These are phyloP conservation scores for Alca torda DNA, from an alignment of 2,797 vertebrate genomes.

Conservation along the genomic window DNA sequence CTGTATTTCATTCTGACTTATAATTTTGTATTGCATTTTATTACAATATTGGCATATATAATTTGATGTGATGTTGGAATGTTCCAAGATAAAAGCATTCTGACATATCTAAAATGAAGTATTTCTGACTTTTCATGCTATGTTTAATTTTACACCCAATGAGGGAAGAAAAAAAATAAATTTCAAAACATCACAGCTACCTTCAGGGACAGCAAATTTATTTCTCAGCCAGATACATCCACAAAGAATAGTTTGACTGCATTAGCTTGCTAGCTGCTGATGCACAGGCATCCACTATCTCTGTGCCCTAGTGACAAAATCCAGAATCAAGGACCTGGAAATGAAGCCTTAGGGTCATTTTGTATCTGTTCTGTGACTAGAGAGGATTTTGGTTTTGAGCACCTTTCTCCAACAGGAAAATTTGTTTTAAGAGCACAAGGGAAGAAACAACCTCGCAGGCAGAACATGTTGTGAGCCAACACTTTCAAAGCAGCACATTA, in stretches of 20 bases:
- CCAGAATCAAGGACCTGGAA: neutral
- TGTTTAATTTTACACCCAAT: neutral
- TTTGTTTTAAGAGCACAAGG: neutral
- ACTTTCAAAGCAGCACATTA: neutral
- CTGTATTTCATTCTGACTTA: constrained; percentile 1
- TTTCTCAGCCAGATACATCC: neutral
- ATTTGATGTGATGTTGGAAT: neutral
- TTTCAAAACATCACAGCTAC: neutral
- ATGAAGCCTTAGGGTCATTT: neutral
- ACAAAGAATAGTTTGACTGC: neutral
- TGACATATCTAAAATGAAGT: neutral
- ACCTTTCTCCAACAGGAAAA: neutral
- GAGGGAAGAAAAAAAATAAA: neutral
- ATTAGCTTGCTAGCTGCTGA: neutral
- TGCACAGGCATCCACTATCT: neutral
- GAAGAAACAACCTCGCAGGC: neutral
- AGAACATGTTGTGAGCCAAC: neutral
- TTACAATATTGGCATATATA: neutral
- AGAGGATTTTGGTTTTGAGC: neutral
- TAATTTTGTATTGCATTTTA: constrained; percentile 11
- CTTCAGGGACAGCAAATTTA: neutral
- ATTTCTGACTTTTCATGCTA: neutral
- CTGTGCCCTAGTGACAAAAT: neutral
- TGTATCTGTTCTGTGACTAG: neutral
- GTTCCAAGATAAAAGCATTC: constrained; percentile 6